Evolutionary conservation across 1,140 invertebrate species (phyloP), one percentile per base, ranked within the genome.

Genomic region (Physella acuta): DNA sequence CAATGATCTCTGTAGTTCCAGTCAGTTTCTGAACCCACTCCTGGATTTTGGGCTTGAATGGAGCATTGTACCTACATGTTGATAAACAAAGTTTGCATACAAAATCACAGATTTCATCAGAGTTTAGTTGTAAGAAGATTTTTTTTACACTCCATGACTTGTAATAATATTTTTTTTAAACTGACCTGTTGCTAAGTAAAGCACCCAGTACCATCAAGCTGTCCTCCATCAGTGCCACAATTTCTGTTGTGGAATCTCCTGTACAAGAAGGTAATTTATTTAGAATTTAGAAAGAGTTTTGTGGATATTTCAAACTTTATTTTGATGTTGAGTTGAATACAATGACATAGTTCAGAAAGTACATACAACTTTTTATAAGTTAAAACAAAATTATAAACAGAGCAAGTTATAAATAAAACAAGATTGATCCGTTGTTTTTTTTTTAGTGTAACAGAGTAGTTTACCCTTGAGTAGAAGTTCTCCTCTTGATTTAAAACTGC

Each of bases 191-290:
- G 20, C 94, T 97, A 67, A 97, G 88, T 4, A 98, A 85, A 0
- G 94, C 96, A 3, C 94, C 93, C 0, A 99, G 86, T 52, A 98
- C 90, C 95, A 98, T 98, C 5, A 98, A 87, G 79, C 94, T 96
- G 82, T 99, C 96, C 86, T 99, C 96, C 39, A 98, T 87, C 78
- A 95, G 91, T 8, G 93, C 90, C 71, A 99, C 97, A 1, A 93
- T 95, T 85, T 99, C 96, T 0, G 93, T 93, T 1, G 81, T 85
- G 3, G 82, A 77, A 71, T 85, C 83, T 77, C 84, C 83, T 83
- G 71, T 24, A 70, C 58, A 24, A 55, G 8, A 55, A 55, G 24
- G 24, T 55, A 14, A 55, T 8, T 20, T n/a, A n/a, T n/a, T n/a
- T n/a, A n/a, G n/a, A n/a, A n/a, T n/a, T n/a, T n/a, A n/a, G n/a